Percentiles rank a stretch among this genome's conserved stretches.
phyloP scores from a whole-genome alignment of 2,113 vertebrate species.

The Lipophrys pholis region DNA sequence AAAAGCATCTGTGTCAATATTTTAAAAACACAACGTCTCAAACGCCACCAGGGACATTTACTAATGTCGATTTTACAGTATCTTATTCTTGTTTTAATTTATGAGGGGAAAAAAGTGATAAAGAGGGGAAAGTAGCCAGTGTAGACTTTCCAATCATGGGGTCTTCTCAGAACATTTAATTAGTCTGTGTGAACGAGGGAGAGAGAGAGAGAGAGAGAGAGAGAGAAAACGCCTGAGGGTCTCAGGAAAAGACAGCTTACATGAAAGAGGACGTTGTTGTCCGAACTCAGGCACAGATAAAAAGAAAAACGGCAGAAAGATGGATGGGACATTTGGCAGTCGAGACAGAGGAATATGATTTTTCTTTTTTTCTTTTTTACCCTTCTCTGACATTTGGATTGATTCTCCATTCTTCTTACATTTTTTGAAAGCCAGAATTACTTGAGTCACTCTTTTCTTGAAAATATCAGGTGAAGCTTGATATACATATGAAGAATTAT shows the following conservation, averaged over 20 bases:
- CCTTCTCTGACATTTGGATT: conserved; percentile 17
- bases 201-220: conserved; percentile 68
- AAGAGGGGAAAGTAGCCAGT: conserved; percentile 21
- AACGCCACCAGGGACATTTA: conserved; percentile 6
- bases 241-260: conserved; percentile 62
- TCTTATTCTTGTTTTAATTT: too few species aligned
- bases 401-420: not conserved
- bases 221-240: conserved; percentile 69
- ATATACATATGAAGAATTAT: too few species aligned
- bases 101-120: too few species aligned
- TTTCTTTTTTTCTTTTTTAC: conserved; percentile 26
- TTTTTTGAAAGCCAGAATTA: conserved; percentile 3
- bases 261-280: conserved; percentile 82
- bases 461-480: too few species aligned
- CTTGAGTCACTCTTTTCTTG: not conserved
- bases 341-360: conserved; percentile 57
- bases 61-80: conserved; percentile 2
- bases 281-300: conserved; percentile 67
- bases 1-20: conserved; percentile 33
- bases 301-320: conserved; percentile 73
- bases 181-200: conserved; percentile 75
- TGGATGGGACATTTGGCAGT: conserved; percentile 61
- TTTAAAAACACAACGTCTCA: not conserved
- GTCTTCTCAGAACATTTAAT: conserved; percentile 81
- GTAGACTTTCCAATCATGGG: conserved; percentile 75